phyloP scores from a whole-genome alignment of 2,797 vertebrate genomes.

The Lutjanus argentimaculatus region DNA sequence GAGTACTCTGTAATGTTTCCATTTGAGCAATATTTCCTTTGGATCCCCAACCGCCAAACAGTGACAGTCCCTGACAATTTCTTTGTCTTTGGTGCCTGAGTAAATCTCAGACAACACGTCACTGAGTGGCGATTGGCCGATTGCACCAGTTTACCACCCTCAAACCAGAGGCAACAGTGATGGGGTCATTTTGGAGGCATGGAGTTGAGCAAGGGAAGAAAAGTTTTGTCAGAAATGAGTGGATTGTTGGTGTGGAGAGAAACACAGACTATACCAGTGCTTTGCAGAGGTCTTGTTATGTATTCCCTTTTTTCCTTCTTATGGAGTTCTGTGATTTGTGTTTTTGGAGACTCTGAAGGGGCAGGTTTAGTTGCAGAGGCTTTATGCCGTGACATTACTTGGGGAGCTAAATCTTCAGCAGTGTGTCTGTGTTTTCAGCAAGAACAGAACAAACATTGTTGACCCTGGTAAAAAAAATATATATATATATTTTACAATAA shows the following conservation, averaged over 20 bases:
- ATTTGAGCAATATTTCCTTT: neutral
- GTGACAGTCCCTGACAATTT: neutral
- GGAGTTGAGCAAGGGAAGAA: conserved; percentile 19
- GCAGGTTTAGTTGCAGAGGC: conserved; percentile 21
- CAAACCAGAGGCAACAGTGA: conserved; percentile 3
- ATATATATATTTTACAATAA: conserved; percentile 1
- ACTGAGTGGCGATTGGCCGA: neutral
- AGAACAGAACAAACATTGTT: conserved; percentile 24
- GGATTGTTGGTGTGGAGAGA: conserved; percentile 12
- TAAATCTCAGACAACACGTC: conserved; percentile 13
- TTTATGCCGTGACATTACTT: conserved; percentile 18
- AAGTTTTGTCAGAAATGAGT: conserved; percentile 22
- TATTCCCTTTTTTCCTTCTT: conserved; percentile 25
- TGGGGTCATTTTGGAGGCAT: conserved; percentile 51
- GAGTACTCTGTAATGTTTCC: neutral
- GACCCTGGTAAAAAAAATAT: neutral
- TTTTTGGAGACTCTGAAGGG: conserved; percentile 23
- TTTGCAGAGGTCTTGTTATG: conserved; percentile 25
- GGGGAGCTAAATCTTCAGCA: conserved; percentile 15
- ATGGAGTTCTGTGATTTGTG: conserved; percentile 35
- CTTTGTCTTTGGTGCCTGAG: neutral
- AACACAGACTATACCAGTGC: conserved; percentile 2
- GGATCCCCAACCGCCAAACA: neutral
- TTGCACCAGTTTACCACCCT: neutral
- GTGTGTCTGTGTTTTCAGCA: conserved; percentile 14